Conservation (phyloP, 2,888 invertebrate species). For the Sussaba pulchella region DNA sequence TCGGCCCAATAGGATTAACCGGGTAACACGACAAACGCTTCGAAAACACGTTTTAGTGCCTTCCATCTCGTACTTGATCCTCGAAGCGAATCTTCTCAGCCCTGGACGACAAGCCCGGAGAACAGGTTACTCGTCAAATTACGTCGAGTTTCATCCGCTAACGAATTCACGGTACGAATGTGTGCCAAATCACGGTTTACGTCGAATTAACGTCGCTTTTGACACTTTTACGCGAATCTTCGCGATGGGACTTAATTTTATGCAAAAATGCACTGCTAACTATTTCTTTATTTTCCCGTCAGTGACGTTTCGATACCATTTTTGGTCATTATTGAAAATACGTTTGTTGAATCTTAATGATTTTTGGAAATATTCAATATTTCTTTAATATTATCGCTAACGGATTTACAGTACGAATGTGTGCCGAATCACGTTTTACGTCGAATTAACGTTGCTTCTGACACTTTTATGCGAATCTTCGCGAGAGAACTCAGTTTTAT, state of each 20-base stretch:
- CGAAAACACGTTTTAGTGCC: constrained; percentile 40
- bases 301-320: too few species aligned
- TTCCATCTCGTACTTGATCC: constrained; percentile 11
- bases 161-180: not conserved
- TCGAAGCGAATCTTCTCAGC: not conserved
- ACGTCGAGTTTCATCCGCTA: not conserved
- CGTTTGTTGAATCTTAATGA: too few species aligned
- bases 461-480: not conserved
- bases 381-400: too few species aligned
- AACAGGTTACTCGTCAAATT: not conserved
- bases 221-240: not conserved
- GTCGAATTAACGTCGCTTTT: not conserved
- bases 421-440: not conserved
- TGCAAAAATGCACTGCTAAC: too few species aligned
- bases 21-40: constrained; percentile 40
- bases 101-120: not conserved
- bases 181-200: not conserved
- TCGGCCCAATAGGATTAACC: constrained; percentile 40
- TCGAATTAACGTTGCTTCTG: constrained; percentile 1
- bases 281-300: too few species aligned
- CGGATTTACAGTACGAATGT: not conserved
- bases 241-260: not conserved
- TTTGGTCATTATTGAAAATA: too few species aligned
- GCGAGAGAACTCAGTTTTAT: not conserved
- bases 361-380: too few species aligned